Percentiles rank a stretch among this genome's conserved stretches.
These are phyloP conservation scores for Acanthurus leucopareius DNA, from an alignment of 2,797 vertebrate species.

Conservation along the genomic window DNA sequence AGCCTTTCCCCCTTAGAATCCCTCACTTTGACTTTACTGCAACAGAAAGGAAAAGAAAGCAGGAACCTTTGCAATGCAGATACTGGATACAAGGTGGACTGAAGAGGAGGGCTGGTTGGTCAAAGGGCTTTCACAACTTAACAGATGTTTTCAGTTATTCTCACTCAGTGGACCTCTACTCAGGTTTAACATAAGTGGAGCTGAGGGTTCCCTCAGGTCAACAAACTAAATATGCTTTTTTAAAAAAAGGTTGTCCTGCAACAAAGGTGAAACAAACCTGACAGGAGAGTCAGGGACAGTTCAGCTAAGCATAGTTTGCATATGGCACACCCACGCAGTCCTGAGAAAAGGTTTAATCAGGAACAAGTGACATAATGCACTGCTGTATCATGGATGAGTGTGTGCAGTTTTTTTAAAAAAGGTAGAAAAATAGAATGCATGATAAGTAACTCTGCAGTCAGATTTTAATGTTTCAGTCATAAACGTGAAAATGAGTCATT, in stretches of 20 bases:
- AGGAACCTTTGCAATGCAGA: neutral
- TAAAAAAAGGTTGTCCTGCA: neutral
- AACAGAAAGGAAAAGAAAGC: neutral
- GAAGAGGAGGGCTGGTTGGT: no score
- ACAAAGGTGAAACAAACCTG: constrained; percentile 14
- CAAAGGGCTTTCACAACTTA: constrained; percentile 1
- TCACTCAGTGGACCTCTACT: constrained; percentile 3
- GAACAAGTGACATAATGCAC: neutral
- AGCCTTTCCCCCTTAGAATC: neutral
- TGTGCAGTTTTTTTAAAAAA: no score
- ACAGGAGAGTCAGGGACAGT: neutral
- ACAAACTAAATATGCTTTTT: neutral
- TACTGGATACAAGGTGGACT: neutral
- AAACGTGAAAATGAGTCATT: neutral
- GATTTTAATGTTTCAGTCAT: neutral
- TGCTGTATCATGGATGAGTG: no score
- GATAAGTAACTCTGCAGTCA: no score
- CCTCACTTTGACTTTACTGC: neutral
- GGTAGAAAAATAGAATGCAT: no score
- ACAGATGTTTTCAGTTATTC: constrained; percentile 17
- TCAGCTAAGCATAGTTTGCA: no score
- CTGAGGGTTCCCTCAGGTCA: neutral
- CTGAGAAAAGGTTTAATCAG: neutral
- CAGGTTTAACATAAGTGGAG: constrained; percentile 7
- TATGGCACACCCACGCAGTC: neutral